Evolutionary conservation across 2,113 vertebrate genomes (phyloP).

Genomic region (Stomatorhinus ivindoensis): DNA sequence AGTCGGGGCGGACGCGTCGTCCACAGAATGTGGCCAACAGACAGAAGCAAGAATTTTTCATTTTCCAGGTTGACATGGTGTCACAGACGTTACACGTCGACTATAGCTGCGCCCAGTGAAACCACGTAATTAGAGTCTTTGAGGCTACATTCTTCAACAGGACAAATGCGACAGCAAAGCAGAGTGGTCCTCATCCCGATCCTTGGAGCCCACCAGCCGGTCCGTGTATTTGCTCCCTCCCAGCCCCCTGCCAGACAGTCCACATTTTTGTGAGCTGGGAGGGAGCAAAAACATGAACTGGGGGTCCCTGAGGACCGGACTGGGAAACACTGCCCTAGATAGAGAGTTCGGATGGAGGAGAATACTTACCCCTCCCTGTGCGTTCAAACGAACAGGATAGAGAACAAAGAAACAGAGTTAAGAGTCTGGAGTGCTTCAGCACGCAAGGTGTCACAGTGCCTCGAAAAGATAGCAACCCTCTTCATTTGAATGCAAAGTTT

Average conservation of each 20-base stretch:
- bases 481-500: neutral
- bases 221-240: neutral
- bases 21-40: neutral
- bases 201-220: neutral
- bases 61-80: neutral
- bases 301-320: neutral
- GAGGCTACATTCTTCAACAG: neutral
- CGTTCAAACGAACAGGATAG: conserved; percentile 11
- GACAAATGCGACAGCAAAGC: neutral
- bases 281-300: neutral
- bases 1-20: conserved; percentile 16
- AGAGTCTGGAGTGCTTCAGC: neutral
- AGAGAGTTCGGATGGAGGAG: neutral
- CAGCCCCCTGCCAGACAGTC: neutral
- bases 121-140: neutral
- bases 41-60: neutral
- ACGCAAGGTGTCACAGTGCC: neutral
- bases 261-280: neutral
- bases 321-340: neutral
- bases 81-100: neutral
- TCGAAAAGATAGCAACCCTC: neutral
- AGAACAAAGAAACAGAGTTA: conserved; percentile 13
- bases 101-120: neutral
- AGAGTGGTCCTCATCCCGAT: neutral
- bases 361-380: conserved; percentile 25